Evolutionary conservation across 92 coral and sea anemone species (phyloP).

Genomic region (Epizoanthus scotinus): DNA sequence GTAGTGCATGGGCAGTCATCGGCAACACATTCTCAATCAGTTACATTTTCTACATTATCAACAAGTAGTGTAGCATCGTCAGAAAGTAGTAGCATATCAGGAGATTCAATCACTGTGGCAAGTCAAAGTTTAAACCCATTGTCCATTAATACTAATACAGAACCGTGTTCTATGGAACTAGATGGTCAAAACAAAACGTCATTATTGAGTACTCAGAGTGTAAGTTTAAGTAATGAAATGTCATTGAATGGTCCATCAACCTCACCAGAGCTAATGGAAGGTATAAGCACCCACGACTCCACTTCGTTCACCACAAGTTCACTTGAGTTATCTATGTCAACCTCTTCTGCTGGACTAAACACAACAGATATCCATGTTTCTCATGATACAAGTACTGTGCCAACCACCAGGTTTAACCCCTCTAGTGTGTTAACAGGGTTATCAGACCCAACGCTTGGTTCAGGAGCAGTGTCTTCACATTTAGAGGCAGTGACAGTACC

Average conservation of each 20-base stretch:
- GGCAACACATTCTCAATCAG: constrained; percentile 16
- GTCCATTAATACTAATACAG: constrained; percentile 28
- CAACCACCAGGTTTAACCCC: constrained; percentile 27
- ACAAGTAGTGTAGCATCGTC: constrained; percentile 24
- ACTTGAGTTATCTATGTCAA: constrained; percentile 28
- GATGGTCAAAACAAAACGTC: constrained; percentile 16
- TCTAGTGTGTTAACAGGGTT: constrained; percentile 58
- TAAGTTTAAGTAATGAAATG: background rate
- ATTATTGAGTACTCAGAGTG: constrained; percentile 14
- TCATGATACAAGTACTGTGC: constrained; percentile 11
- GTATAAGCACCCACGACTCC: constrained; percentile 12
- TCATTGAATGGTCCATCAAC: constrained; percentile 28
- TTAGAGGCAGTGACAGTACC: constrained; percentile 43
- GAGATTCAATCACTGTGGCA: background rate
- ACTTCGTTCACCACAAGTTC: constrained; percentile 31
- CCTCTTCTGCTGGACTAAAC: constrained; percentile 14
- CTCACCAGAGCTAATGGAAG: constrained; percentile 26
- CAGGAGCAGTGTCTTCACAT: constrained; percentile 60
- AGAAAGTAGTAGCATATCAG: constrained; percentile 22
- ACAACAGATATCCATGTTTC: constrained; percentile 33
- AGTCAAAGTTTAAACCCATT: constrained; percentile 19
- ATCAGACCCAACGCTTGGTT: constrained; percentile 66
- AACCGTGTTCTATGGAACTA: constrained; percentile 35
- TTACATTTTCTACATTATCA: constrained; percentile 23
- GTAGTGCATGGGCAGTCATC: constrained; percentile 29